Evolutionary conservation across 2,888 invertebrate species (phyloP).

Genomic region (Drosophila meridiana): DNA sequence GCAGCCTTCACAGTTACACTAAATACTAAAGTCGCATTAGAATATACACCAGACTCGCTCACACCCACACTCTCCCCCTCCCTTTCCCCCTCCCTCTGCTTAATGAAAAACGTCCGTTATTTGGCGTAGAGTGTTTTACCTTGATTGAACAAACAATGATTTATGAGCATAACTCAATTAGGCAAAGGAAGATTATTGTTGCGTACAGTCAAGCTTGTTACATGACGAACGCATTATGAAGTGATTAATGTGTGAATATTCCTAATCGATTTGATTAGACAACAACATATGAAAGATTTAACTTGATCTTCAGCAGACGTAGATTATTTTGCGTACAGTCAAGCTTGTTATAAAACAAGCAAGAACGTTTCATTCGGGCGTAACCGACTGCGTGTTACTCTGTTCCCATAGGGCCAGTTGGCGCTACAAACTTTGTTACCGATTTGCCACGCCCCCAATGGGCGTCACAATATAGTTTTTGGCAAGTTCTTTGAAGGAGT

Average conservation of each 20-base stretch:
- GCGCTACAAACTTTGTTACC: too few relatives aligned
- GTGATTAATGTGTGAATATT: not conserved
- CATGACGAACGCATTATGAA: not conserved
- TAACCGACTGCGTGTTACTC: too few relatives aligned
- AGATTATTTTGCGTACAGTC: too few relatives aligned
- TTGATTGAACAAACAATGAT: slow-evolving; percentile 9
- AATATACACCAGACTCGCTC: not conserved
- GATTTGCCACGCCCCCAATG: too few relatives aligned
- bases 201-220: not conserved
- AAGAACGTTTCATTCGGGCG: too few relatives aligned
- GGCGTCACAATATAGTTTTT: too few relatives aligned
- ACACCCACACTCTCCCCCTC: not conserved
- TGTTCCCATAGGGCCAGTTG: too few relatives aligned
- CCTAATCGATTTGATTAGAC: not conserved
- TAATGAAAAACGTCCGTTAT: slow-evolving; percentile 8
- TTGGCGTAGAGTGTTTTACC: not conserved
- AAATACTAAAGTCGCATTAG: slow-evolving; percentile 12
- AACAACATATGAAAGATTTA: not conserved
- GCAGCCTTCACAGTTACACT: slow-evolving; percentile 5
- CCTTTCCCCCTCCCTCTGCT: not conserved
- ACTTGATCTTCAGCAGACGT: too few relatives aligned
- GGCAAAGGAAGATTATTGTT: not conserved
- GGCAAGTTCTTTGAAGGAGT: too few relatives aligned
- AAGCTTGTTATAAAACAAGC: too few relatives aligned
- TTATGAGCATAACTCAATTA: slow-evolving; percentile 1